phyloP scores from a whole-genome alignment of 2,888 invertebrate genomes.

The Rapana venosa region DNA sequence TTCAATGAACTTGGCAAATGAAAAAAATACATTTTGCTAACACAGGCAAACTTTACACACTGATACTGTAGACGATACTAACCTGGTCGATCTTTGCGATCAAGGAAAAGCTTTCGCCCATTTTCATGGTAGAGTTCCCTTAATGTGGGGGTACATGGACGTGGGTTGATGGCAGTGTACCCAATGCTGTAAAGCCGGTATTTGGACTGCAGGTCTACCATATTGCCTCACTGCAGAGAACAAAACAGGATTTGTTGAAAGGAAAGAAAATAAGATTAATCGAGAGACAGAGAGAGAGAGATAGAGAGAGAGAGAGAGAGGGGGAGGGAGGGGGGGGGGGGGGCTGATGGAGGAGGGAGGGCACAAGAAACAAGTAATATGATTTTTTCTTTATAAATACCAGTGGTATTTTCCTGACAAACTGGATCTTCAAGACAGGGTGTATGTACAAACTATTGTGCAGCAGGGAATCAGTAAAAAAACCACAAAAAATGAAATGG shows the following conservation, averaged over 20 bases:
- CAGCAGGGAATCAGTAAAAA: no score
- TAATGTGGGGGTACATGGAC: conserved; percentile 55
- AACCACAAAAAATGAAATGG: no score
- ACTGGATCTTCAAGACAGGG: no score
- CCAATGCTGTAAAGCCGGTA: conserved; percentile 68
- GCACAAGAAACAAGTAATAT: no score
- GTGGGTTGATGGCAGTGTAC: conserved; percentile 58
- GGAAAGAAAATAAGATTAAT: background rate
- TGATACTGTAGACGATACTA: background rate
- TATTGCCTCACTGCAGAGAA: conserved; percentile 43
- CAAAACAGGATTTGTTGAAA: background rate
- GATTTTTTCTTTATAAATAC: no score
- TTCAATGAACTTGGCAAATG: no score
- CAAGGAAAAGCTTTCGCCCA: conserved; percentile 48
- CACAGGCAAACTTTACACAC: background rate
- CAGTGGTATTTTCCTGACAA: no score
- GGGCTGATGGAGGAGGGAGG: no score
- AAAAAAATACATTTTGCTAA: no score
- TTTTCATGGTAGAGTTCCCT: conserved; percentile 64
- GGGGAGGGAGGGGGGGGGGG: background rate
- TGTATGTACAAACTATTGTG: no score
- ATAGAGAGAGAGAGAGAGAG: background rate
- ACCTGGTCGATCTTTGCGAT: conserved; percentile 56
- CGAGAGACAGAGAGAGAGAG: no score
- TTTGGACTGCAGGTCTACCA: conserved; percentile 70